Base-by-base conservation (phyloP, 2,797 vertebrate genomes). In the Enteromius radiatus region DNA sequence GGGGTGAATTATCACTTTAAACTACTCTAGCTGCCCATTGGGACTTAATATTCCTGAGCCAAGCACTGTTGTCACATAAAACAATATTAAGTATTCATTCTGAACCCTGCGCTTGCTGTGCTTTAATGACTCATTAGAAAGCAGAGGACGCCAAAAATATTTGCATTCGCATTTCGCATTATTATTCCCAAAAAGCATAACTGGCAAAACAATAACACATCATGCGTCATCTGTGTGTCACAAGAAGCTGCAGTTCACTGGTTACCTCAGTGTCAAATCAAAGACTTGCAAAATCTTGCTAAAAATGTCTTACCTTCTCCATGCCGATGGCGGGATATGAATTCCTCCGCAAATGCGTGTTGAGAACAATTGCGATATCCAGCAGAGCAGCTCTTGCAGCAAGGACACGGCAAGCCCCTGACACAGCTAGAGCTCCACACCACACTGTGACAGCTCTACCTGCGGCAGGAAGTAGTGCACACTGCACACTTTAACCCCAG, bases 401-500 rank as follows among this genome's bases (percentile, higher is more conserved):
- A 87, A 89, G 86, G 81, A 80, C 86, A 87, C 85, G 76, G 84
- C 65, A 67, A 69, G 74, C 45, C 49, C 59, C 23, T 76, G 71
- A 76, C 71, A 82, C 73, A 82, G 76, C 76, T 78, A 61, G 59
- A 65, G 75, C 73, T 49, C 74, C 36, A 69, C 83, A 77, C 77
- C 86, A 86, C 89, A 88, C 91, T 82, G 90, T 87, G 89, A 89
- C 49, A 89, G 88, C 87, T 91, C 90, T 91, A 95, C 93, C 93
- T 94, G 90, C 91, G 85, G 92, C 93, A 94, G 94, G 92, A 94
- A 92, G 90, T 89, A 82, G 86, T 43, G 69, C 83, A 56, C 91
- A 85, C 90, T 81, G 80, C 80, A 91, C 90, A 89, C 89, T 88
- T 89, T 89, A 90, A 91, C 92, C 91, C 88, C 88, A 91, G 92